Evolutionary conservation across 2,888 invertebrate species (phyloP).

Genomic region (Sipha maydis): DNA sequence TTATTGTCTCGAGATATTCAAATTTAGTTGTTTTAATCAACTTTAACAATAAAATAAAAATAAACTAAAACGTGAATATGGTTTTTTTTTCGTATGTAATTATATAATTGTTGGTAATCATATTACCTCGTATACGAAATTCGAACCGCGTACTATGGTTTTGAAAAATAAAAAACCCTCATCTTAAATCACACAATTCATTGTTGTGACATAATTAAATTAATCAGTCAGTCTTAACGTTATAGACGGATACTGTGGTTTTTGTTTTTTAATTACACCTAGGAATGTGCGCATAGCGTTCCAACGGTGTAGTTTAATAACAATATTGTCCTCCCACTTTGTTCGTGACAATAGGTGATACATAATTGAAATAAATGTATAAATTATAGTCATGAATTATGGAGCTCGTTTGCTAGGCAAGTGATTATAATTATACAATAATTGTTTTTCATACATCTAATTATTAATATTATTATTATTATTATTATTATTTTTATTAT

Average conservation of each 20-base stretch:
- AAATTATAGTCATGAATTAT: not conserved
- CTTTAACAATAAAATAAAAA: not conserved
- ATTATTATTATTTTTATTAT: no score
- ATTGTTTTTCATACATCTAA: no score
- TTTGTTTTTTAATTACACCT: not conserved
- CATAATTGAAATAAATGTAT: conserved; percentile 17
- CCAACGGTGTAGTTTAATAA: no score
- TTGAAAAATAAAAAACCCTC: not conserved
- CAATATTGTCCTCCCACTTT: not conserved
- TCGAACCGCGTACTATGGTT: not conserved
- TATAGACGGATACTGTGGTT: not conserved
- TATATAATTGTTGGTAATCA: no score
- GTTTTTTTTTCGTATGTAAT: not conserved
- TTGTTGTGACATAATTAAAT: not conserved
- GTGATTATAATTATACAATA: not conserved
- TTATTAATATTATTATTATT: no score
- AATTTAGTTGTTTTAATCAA: not conserved
- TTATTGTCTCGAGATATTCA: not conserved
- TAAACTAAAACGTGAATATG: not conserved
- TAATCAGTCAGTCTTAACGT: not conserved
- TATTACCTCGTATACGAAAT: no score
- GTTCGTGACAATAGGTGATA: conserved; percentile 26
- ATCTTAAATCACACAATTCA: not conserved
- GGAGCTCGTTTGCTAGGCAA: not conserved
- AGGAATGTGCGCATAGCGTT: not conserved